phyloP scores from a whole-genome alignment of 2,113 vertebrate species.

The Alces alces region DNA sequence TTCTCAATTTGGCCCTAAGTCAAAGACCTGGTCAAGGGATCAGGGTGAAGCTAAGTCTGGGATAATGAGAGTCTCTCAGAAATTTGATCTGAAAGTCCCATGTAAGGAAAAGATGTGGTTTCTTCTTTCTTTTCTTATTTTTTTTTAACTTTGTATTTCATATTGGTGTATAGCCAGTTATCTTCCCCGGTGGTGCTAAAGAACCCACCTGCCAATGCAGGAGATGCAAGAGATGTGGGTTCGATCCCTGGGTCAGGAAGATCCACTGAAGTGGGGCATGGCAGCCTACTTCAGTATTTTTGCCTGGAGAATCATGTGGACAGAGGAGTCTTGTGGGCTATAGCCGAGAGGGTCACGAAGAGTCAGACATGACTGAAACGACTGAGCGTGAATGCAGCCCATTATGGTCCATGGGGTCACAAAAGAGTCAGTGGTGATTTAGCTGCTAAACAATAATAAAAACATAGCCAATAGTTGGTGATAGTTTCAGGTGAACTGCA shows the following conservation, averaged over 20 bases:
- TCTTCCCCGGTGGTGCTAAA: background rate
- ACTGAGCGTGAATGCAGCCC: background rate
- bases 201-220: background rate
- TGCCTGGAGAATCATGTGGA: background rate
- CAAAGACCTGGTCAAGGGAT: background rate
- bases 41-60: background rate
- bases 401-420: background rate
- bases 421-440: background rate
- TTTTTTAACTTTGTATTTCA: background rate
- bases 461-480: background rate
- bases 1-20: background rate
- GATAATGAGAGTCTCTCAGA: background rate
- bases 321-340: background rate
- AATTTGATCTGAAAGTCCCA: background rate
- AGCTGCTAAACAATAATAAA: background rate
- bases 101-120: background rate
- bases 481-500: background rate
- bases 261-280: background rate
- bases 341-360: background rate
- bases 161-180: background rate
- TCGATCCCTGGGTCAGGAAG: background rate
- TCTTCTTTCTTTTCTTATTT: background rate
- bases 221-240: background rate
- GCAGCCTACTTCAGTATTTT: background rate
- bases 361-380: background rate